These are phyloP conservation scores for Campoplex capitator DNA, from an alignment of 2,888 invertebrate genomes.

Conservation along the genomic window DNA sequence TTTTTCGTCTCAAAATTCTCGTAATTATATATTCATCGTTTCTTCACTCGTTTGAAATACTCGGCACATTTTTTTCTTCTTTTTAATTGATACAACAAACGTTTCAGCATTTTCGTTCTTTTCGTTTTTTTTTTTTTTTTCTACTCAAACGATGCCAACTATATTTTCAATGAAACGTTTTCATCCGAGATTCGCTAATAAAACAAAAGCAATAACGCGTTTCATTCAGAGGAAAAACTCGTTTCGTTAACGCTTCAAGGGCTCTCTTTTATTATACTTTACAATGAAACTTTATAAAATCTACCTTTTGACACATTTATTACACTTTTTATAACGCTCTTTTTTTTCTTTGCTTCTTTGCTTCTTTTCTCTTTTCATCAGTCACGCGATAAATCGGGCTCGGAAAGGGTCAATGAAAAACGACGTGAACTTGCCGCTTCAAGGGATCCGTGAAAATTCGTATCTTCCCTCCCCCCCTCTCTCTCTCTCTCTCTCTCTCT, in stretches of 20 bases:
- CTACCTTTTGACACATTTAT: constrained; percentile 5
- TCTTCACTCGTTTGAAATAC: too few species aligned
- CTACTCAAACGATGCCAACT: too few species aligned
- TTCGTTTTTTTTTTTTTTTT: background rate
- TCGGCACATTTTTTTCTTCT: too few species aligned
- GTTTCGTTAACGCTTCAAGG: background rate
- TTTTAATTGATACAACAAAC: too few species aligned
- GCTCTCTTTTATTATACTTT: background rate
- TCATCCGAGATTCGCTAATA: too few species aligned
- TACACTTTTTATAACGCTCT: background rate
- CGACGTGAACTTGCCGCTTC: background rate
- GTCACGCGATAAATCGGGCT: constrained; percentile 3
- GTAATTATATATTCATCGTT: too few species aligned
- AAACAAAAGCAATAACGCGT: background rate
- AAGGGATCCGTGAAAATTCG: constrained; percentile 6
- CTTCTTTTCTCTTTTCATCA: background rate
- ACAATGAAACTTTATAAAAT: background rate
- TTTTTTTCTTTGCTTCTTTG: background rate
- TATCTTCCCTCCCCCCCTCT: background rate
- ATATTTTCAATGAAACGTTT: too few species aligned
- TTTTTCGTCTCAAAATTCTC: too few species aligned
- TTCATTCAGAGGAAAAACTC: background rate
- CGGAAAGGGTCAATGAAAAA: constrained; percentile 19
- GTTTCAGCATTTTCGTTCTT: background rate
- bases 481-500: background rate